Evolutionary conservation across 1,140 invertebrate species (phyloP).

Genomic region (Homarus americanus): DNA sequence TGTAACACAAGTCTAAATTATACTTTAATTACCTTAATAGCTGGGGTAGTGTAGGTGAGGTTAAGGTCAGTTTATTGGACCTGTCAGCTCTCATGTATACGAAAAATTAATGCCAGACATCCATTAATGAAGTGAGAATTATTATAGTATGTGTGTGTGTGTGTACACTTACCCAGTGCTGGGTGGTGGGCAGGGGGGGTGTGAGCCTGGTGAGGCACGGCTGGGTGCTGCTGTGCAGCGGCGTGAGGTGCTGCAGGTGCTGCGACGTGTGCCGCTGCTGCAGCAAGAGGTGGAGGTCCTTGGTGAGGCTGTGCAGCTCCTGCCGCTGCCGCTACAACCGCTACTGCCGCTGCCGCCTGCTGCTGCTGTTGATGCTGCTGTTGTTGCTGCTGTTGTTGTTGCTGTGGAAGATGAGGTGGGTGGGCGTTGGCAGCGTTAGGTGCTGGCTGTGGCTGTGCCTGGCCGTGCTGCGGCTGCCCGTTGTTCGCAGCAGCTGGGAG

Average conservation of each 20-base stretch:
- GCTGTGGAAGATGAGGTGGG: constrained; percentile 43
- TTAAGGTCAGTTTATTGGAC: too few species aligned
- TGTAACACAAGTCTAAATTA: too few species aligned
- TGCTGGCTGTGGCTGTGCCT: constrained; percentile 11
- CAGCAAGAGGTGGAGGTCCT: constrained; percentile 38
- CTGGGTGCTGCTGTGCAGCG: constrained; percentile 37
- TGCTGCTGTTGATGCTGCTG: constrained; percentile 55
- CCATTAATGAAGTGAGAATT: background rate
- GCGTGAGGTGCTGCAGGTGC: constrained; percentile 10
- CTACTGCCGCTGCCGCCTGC: constrained; percentile 78
- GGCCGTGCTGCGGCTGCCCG: constrained; percentile 27
- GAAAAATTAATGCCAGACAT: background rate
- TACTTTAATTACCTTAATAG: too few species aligned
- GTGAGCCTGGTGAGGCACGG: constrained; percentile 37
- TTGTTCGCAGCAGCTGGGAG: constrained; percentile 28
- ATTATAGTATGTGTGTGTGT: too few species aligned
- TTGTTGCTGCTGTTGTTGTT: constrained; percentile 55
- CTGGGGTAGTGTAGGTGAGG: too few species aligned
- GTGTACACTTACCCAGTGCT: constrained; percentile 32
- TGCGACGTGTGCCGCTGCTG: constrained; percentile 37
- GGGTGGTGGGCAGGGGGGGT: constrained; percentile 60
- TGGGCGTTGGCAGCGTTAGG: background rate
- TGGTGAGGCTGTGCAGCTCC: constrained; percentile 45
- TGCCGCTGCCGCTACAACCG: constrained; percentile 58
- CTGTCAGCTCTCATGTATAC: too few species aligned